Evolutionary conservation across 2,888 invertebrate genomes (phyloP).

Genomic region (Melanophora roralis): DNA sequence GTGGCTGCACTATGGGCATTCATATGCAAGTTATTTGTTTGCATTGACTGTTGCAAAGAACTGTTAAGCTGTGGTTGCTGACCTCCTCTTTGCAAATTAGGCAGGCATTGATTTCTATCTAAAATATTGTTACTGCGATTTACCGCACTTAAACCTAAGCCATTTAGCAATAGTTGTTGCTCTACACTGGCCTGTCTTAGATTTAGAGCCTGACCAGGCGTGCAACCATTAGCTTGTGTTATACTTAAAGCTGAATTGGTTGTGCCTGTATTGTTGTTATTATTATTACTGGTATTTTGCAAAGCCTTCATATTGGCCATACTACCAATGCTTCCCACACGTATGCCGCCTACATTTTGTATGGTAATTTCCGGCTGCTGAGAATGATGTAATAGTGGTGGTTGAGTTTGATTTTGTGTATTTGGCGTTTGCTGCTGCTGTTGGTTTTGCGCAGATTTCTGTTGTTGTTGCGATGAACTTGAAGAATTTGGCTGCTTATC

Average conservation of each 20-base stretch:
- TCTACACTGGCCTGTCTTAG: constrained; percentile 67
- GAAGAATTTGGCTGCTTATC: constrained; percentile 35
- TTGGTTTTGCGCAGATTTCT: constrained; percentile 46
- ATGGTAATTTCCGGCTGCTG: constrained; percentile 69
- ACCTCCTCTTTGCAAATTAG: constrained; percentile 59
- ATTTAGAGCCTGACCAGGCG: constrained; percentile 52
- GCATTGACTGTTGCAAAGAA: constrained; percentile 29
- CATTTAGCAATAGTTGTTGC: constrained; percentile 71
- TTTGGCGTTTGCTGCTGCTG: constrained; percentile 17
- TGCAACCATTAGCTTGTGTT: constrained; percentile 44
- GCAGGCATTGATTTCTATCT: constrained; percentile 62
- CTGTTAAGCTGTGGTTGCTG: constrained; percentile 37
- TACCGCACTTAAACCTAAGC: constrained; percentile 71
- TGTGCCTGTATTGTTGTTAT: constrained; percentile 20
- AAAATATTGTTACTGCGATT: constrained; percentile 63
- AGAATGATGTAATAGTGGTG: constrained; percentile 51
- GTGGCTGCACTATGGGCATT: constrained; percentile 45
- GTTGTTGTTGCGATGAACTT: constrained; percentile 57
- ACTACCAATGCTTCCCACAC: constrained; percentile 70
- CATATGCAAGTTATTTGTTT: constrained; percentile 50
- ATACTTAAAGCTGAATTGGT: constrained; percentile 57
- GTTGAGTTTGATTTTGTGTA: constrained; percentile 26
- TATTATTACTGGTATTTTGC: constrained; percentile 65
- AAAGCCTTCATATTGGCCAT: constrained; percentile 72
- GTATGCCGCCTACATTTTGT: constrained; percentile 71